These are phyloP conservation scores for Tenebrosternarchus preto DNA, from an alignment of 2,113 vertebrate species.

Conservation along the genomic window DNA sequence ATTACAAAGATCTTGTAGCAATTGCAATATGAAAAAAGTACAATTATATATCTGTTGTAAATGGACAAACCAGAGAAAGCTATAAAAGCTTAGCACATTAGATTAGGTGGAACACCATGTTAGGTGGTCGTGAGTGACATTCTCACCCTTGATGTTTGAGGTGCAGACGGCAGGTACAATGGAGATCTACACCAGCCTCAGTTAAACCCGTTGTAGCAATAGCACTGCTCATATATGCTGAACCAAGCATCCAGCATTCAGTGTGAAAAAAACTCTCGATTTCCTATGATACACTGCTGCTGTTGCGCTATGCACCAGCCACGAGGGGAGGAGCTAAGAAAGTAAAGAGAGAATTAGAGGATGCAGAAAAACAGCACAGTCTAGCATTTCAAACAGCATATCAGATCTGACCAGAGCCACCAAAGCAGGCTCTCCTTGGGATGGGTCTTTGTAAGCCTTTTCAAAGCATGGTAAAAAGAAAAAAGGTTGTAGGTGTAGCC, in stretches of 20 bases:
- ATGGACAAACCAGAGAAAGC: neutral
- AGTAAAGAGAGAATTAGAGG: neutral
- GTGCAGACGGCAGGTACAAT: neutral
- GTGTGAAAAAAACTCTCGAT: neutral
- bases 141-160: neutral
- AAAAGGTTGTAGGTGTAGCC: neutral
- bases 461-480: neutral
- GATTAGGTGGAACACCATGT: neutral
- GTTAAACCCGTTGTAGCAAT: neutral
- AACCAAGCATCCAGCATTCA: neutral
- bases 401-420: constrained; percentile 1
- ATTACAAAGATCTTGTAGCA: neutral
- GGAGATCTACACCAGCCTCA: no score
- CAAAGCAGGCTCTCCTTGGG: neutral
- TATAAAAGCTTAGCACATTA: neutral
- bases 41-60: no score
- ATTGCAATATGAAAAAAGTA: neutral
- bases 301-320: constrained; percentile 41
- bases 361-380: constrained; percentile 25
- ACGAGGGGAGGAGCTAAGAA: constrained; percentile 13
- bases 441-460: neutral
- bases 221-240: neutral
- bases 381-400: constrained; percentile 25
- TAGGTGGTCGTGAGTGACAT: neutral
- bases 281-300: constrained; percentile 23